These are phyloP conservation scores for Dysdera silvatica DNA, from an alignment of 1,140 invertebrate species.

Conservation along the genomic window DNA sequence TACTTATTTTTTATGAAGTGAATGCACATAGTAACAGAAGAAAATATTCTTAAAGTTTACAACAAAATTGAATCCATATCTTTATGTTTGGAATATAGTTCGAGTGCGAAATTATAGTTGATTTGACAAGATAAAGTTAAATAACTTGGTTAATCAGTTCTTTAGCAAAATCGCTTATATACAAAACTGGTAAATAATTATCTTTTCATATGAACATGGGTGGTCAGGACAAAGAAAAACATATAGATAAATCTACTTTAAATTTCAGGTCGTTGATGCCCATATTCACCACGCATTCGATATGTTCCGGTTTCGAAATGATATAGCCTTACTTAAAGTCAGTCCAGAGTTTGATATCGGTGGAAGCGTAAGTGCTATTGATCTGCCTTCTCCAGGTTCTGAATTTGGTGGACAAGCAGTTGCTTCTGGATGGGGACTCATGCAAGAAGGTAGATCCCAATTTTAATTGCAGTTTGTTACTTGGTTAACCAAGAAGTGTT, in stretches of 20 bases:
- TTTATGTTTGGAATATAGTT: background rate
- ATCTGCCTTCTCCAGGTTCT: slow-evolving; percentile 13
- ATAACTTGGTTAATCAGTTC: background rate
- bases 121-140: background rate
- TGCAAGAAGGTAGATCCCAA: slow-evolving; percentile 17
- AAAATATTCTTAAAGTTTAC: too few species aligned
- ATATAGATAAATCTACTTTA: background rate
- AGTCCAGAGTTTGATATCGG: slow-evolving; percentile 16
- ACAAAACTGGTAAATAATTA: background rate
- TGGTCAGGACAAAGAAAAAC: background rate
- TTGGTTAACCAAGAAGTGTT: too few species aligned
- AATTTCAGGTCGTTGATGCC: slow-evolving; percentile 19
- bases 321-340: slow-evolving; percentile 17
- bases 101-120: background rate
- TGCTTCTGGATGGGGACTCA: slow-evolving; percentile 25
- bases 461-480: background rate
- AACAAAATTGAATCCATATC: background rate
- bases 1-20: too few species aligned
- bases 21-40: too few species aligned
- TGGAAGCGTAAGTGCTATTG: slow-evolving; percentile 11
- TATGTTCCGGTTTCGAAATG: slow-evolving; percentile 27
- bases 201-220: background rate
- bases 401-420: slow-evolving; percentile 10
- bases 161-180: background rate
- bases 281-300: slow-evolving; percentile 22